Evolutionary conservation across 2,888 invertebrate genomes (phyloP), one percentile per base, ranked within the genome.

Genomic region (Dasypolia templi): DNA sequence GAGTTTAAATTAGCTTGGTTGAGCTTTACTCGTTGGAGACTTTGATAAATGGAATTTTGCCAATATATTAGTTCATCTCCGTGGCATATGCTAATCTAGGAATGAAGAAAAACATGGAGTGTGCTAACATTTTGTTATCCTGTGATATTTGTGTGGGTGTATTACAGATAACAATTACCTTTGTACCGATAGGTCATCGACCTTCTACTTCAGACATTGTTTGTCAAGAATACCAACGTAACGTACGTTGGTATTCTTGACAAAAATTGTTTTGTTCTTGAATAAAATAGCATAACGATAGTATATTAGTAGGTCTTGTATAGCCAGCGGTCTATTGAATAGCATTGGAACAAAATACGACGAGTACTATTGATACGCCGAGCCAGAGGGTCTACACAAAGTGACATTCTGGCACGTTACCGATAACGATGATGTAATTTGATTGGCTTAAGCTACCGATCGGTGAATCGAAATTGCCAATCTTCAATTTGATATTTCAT

Each of bases 1-100:
- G 58, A 58, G 75, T 61, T 3, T 35, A 58, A 63, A 63, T 49
- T 84, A 17, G 19, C 3, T 35, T 61, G 51, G 14, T 29, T 6
- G 12, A 29, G 46, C 26, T 69, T 62, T 5, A 17, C 58, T 74
- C 56, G 63, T 65, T 79, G 32, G 56, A 81, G 72, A 64, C 67
- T 81, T 56, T 81, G 74, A 71, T 63, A 85, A 74, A 84, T 79
- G 73, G 74, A 82, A 76, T 82, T 82, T 77, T 70, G 70, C 59
- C 79, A 79, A 82, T 84, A 81, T 84, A 83, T 71, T 81, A 75
- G 55, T 75, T 80, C 53, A 35, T 77, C 67, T 61, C 58, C 42
- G 29, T 35, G 64, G 64, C 65, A 66, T 84, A 82, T 70, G 74
- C 58, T 84, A 75, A 71, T 78, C 66, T 71, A 69, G 51, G 68